These are phyloP conservation scores for Butorides virescens DNA, from an alignment of 2,113 vertebrate genomes.

Conservation along the genomic window DNA sequence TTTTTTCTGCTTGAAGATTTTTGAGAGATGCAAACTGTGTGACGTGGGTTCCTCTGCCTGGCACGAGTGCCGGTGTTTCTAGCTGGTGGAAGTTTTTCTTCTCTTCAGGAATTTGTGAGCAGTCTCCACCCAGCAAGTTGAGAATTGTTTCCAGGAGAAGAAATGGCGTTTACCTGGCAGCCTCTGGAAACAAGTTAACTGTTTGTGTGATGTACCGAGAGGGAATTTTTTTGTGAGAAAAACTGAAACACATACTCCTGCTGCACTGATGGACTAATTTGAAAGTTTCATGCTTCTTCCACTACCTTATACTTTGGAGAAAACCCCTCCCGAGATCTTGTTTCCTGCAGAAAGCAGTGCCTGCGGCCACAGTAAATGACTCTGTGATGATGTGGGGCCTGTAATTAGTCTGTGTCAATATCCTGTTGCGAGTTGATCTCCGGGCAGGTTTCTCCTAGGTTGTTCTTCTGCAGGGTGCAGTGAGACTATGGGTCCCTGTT, in stretches of 20 bases:
- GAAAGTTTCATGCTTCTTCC: neutral
- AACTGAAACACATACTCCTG: neutral
- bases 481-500: fast-evolving
- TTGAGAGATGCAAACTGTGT: neutral
- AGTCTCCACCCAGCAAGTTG: conserved; percentile 22
- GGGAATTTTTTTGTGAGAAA: neutral
- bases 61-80: neutral
- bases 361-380: conserved; percentile 28
- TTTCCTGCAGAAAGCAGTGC: conserved; percentile 37
- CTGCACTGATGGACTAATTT: neutral
- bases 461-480: neutral
- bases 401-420: conserved; percentile 53
- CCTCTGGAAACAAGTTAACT: conserved; percentile 22
- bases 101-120: conserved; percentile 57
- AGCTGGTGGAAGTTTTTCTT: conserved; percentile 14
- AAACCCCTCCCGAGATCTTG: neutral
- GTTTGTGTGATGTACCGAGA: neutral
- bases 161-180: conserved; percentile 40
- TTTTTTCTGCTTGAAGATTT: neutral
- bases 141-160: conserved; percentile 45
- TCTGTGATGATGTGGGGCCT: conserved; percentile 21
- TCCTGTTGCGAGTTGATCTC: neutral
- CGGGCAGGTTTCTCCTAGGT: neutral
- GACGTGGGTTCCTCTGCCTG: neutral
- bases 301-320: neutral